Percentiles rank a stretch among this genome's conserved stretches.
Conservation (phyloP, 2,113 vertebrate genomes). For the Protobothrops flavoviridis region DNA sequence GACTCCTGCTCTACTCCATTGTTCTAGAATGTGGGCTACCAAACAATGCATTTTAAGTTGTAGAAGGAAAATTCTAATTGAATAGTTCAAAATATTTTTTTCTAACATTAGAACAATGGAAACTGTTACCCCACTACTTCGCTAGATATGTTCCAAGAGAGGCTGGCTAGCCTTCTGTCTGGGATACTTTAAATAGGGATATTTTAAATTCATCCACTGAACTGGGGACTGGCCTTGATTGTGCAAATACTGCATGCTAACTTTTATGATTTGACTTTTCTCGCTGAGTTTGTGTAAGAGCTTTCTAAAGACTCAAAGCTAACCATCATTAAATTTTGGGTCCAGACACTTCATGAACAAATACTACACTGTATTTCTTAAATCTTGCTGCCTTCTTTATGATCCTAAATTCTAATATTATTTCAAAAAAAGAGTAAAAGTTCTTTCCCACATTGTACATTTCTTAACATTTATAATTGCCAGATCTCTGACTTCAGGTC, state of each 20-base stretch:
- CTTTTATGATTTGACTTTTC: background rate
- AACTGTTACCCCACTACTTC: background rate
- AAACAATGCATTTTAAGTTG: background rate
- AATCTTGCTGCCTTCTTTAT: background rate
- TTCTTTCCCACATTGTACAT: background rate
- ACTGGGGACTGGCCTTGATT: background rate
- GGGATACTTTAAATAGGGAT: background rate
- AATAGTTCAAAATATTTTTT: background rate
- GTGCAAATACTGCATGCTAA: background rate
- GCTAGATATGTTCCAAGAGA: background rate
- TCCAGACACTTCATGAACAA: background rate
- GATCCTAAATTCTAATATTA: background rate
- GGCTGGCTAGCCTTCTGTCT: background rate
- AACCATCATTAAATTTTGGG: background rate
- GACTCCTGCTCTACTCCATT: background rate
- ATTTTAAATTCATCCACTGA: background rate
- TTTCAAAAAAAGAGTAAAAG: background rate
- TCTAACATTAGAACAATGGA: background rate
- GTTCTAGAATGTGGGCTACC: background rate
- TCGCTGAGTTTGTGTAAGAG: background rate
- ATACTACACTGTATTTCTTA: background rate
- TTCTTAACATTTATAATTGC: background rate
- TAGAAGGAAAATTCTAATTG: background rate
- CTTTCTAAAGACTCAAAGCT: background rate
- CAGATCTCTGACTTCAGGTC: background rate